phyloP scores from a whole-genome alignment of 2,888 invertebrate species.

The Luffia ferchaultella region DNA sequence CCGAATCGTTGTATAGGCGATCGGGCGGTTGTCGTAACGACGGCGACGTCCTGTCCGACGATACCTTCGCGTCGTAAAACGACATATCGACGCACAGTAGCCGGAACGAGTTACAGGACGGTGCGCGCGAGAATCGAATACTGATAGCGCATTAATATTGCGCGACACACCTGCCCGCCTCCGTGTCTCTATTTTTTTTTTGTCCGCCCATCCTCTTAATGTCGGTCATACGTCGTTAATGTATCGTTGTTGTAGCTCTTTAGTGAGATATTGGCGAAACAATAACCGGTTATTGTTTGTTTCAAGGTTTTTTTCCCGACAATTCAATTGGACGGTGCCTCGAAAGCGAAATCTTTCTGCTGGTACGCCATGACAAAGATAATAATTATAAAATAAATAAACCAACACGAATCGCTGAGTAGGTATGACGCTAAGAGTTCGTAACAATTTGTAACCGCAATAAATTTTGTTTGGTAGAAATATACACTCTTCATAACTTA shows the following conservation, averaged over 20 bases:
- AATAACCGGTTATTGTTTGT: neutral
- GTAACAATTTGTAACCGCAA: no score
- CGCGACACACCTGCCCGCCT: conserved; percentile 59
- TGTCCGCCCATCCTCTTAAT: conserved; percentile 60
- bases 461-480: no score
- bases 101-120: conserved; percentile 67
- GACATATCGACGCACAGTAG: conserved; percentile 66
- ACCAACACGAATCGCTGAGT: no score
- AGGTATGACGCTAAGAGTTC: no score
- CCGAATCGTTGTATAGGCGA: neutral
- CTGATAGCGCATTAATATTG: conserved; percentile 64
- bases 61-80: conserved; percentile 58
- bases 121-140: conserved; percentile 54
- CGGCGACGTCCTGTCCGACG: conserved; percentile 63
- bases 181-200: conserved; percentile 37
- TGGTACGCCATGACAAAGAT: neutral
- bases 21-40: conserved; percentile 43
- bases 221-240: conserved; percentile 62
- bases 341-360: neutral
- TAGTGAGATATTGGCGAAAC: neutral
- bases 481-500: no score
- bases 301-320: neutral
- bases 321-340: neutral
- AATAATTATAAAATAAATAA: no score
- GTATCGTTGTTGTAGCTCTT: conserved; percentile 13